phyloP scores from a whole-genome alignment of 2,113 vertebrate genomes.

The Entomyzon cyanotis region DNA sequence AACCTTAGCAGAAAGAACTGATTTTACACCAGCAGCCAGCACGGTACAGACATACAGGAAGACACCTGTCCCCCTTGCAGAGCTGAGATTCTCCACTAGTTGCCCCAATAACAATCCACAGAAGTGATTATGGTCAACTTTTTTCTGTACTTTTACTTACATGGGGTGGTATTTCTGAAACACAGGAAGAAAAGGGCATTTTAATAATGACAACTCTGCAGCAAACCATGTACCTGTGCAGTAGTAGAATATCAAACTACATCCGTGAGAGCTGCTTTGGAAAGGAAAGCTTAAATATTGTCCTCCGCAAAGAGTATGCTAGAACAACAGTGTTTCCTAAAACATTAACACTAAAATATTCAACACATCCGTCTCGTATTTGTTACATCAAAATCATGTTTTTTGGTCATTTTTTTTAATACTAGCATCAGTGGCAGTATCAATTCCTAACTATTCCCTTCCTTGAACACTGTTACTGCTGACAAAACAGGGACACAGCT shows the following conservation, averaged over 20 bases:
- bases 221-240: slow-evolving; percentile 1
- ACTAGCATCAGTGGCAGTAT: neutral
- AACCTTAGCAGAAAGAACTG: neutral
- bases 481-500: neutral
- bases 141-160: neutral
- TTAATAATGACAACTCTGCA: neutral
- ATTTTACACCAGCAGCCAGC: neutral
- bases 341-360: slow-evolving; percentile 34
- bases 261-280: neutral
- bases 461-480: neutral
- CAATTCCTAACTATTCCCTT: neutral
- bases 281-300: slow-evolving; percentile 52
- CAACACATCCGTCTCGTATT: slow-evolving; percentile 19
- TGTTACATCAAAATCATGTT: neutral
- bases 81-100: neutral
- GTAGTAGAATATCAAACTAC: neutral
- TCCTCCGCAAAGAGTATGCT: neutral
- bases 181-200: neutral
- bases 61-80: neutral
- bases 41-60: neutral
- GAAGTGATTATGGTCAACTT: neutral
- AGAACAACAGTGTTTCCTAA: slow-evolving; percentile 27
- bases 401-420: neutral
- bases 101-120: neutral
- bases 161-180: neutral